These are phyloP conservation scores for Didymodactylos carnosus DNA, from an alignment of 2,888 invertebrate species.

Conservation along the genomic window DNA sequence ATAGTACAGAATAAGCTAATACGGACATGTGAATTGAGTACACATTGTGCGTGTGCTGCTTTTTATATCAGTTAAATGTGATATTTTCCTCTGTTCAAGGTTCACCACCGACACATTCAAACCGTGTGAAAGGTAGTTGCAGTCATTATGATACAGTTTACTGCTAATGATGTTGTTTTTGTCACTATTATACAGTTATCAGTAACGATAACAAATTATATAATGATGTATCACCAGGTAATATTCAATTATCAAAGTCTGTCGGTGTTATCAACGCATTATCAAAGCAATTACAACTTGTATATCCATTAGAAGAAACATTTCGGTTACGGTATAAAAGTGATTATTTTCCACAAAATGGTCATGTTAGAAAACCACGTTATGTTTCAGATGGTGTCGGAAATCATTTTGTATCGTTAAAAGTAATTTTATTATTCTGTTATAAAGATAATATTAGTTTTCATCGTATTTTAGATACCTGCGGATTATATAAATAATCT, in stretches of 20 bases:
- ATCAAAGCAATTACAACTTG: not conserved
- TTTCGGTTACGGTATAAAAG: not conserved
- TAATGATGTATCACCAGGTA: too few species aligned
- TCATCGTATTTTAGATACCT: not conserved
- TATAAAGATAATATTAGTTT: not conserved
- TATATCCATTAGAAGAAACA: not conserved
- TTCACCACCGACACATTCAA: too few species aligned
- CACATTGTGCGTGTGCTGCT: too few species aligned
- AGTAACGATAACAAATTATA: too few species aligned
- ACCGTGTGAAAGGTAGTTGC: too few species aligned
- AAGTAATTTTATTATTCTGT: not conserved
- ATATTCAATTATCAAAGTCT: not conserved
- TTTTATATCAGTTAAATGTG: too few species aligned
- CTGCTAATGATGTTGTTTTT: too few species aligned
- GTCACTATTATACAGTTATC: too few species aligned
- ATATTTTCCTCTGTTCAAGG: too few species aligned
- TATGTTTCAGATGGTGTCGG: not conserved
- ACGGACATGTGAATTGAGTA: too few species aligned
- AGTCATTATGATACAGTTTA: too few species aligned
- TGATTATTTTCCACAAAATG: not conserved
- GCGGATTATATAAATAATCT: not conserved
- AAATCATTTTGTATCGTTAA: not conserved
- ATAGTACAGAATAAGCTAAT: too few species aligned
- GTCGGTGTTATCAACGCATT: not conserved
- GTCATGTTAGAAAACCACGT: not conserved